Conservation (phyloP, 2,888 invertebrate species). For the Microdon myrmicae region DNA sequence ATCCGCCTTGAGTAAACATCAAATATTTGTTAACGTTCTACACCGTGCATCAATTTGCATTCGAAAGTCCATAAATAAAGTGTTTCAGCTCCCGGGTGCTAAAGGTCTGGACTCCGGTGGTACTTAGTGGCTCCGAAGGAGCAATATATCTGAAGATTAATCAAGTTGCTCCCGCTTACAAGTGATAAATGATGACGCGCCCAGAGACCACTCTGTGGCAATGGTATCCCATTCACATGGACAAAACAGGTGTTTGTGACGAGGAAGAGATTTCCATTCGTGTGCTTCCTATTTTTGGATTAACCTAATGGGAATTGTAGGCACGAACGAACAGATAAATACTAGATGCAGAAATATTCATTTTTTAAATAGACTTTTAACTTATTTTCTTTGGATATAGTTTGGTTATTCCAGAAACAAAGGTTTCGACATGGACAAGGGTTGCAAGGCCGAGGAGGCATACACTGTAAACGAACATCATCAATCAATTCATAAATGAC, state of each 20-base stretch:
- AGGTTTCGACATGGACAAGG: conserved; percentile 25
- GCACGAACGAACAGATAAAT: conserved; percentile 14
- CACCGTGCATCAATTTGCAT: conserved; percentile 56
- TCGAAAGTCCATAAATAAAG: conserved; percentile 62
- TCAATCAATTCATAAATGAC: conserved; percentile 49
- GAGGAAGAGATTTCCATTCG: conserved; percentile 18
- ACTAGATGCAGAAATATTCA: not conserved
- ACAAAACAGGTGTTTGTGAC: conserved; percentile 41
- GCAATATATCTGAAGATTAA: conserved; percentile 50
- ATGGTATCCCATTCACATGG: conserved; percentile 32
- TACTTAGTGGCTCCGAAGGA: conserved; percentile 48
- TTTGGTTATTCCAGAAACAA: too few relatives aligned
- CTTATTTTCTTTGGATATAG: conserved; percentile 3
- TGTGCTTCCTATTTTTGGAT: conserved; percentile 10
- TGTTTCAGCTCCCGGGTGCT: conserved; percentile 69
- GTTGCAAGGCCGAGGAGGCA: conserved; percentile 3
- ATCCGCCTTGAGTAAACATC: conserved; percentile 39
- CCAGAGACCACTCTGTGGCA: too few relatives aligned
- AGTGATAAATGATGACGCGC: conserved; percentile 51
- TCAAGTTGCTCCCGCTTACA: conserved; percentile 50
- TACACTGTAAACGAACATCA: conserved; percentile 23
- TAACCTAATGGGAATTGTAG: conserved; percentile 6
- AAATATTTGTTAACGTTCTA: conserved; percentile 44
- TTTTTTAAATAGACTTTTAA: conserved; percentile 13
- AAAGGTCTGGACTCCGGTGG: conserved; percentile 45